Percentiles rank a stretch among this genome's conserved stretches.
These are phyloP conservation scores for Mormoops blainvillei DNA, from an alignment of 2,113 vertebrate genomes.

Conservation along the genomic window DNA sequence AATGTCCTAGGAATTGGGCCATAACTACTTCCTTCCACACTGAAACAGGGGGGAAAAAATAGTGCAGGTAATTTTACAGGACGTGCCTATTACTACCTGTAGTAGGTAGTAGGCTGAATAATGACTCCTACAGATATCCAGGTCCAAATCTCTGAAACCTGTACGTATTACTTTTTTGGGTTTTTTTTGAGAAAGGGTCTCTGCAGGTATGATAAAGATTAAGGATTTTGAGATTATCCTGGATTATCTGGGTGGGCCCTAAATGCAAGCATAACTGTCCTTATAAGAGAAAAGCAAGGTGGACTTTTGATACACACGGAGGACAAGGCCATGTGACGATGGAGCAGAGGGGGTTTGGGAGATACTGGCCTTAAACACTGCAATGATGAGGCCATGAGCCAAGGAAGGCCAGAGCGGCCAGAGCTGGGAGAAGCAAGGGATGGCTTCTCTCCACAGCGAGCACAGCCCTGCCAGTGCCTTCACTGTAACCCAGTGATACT, in stretches of 20 bases:
- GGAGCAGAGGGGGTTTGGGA: neutral
- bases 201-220: neutral
- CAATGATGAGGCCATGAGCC: neutral
- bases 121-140: neutral
- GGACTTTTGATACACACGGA: neutral
- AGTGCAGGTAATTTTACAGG: neutral
- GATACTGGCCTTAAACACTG: neutral
- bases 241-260: neutral
- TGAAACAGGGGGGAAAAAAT: neutral
- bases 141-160: neutral
- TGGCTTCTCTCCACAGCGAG: neutral
- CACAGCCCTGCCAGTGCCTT: neutral
- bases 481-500: neutral
- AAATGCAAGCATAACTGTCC: neutral
- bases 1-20: neutral
- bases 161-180: neutral
- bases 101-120: neutral
- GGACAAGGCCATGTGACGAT: neutral
- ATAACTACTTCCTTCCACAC: neutral
- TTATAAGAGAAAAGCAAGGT: neutral
- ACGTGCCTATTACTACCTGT: neutral
- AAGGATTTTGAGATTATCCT: neutral
- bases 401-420: neutral
- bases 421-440: neutral
- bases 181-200: neutral